Evolutionary conservation across 1,140 invertebrate species (phyloP).

Genomic region (Drosophila watanabei): DNA sequence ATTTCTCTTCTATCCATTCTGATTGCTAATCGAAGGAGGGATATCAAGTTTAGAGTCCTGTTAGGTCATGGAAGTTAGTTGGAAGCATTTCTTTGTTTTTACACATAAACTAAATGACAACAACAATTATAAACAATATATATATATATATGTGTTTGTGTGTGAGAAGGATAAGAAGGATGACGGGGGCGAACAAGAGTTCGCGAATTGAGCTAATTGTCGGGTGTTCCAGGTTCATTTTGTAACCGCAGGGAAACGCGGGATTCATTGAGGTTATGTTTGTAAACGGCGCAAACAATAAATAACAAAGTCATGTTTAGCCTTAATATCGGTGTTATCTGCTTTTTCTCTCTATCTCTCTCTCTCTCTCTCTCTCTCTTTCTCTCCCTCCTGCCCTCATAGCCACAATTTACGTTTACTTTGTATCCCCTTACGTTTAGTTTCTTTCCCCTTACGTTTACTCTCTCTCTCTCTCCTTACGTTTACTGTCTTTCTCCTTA

Average conservation of each 20-base stretch:
- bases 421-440: slow-evolving; percentile 16
- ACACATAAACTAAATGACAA: slow-evolving; percentile 27
- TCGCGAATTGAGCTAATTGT: slow-evolving; percentile 35
- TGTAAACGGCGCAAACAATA: slow-evolving; percentile 17
- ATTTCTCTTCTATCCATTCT: neutral
- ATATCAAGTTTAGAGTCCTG: slow-evolving; percentile 8
- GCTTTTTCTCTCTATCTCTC: neutral
- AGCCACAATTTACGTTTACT: slow-evolving; percentile 12
- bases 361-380: neutral
- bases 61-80: slow-evolving; percentile 22
- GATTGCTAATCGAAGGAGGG: slow-evolving; percentile 5
- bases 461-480: slow-evolving; percentile 9
- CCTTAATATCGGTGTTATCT: neutral
- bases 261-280: slow-evolving; percentile 10
- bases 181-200: slow-evolving; percentile 3
- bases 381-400: slow-evolving; percentile 1
- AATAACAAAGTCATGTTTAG: slow-evolving; percentile 2
- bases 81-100: slow-evolving; percentile 24
- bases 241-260: slow-evolving; percentile 4
- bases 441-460: slow-evolving; percentile 1
- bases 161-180: neutral
- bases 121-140: slow-evolving; percentile 15
- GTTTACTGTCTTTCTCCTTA: slow-evolving; percentile 10
- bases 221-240: slow-evolving; percentile 29
- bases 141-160: neutral